phyloP scores from a whole-genome alignment of 2,113 vertebrate genomes.

The Phalacrocorax carbo region DNA sequence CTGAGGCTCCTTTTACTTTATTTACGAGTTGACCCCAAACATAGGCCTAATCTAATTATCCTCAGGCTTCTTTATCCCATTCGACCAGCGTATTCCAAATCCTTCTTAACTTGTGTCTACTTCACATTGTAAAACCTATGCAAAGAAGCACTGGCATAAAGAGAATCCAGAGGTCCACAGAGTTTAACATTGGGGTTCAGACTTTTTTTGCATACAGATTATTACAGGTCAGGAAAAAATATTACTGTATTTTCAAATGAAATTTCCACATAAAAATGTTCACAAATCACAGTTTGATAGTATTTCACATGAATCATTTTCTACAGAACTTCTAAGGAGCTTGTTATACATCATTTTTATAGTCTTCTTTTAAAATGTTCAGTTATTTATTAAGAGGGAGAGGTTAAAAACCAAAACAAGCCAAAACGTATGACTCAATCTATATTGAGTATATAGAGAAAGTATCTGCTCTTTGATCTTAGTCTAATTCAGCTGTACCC shows the following conservation, averaged over 20 bases:
- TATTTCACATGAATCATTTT: neutral
- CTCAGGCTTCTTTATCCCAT: neutral
- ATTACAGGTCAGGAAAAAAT: neutral
- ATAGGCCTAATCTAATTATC: neutral
- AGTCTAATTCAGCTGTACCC: accelerated
- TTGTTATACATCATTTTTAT: neutral
- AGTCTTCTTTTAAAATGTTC: neutral
- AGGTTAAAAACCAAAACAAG: neutral
- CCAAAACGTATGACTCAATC: neutral
- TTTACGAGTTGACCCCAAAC: neutral
- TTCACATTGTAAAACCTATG: neutral
- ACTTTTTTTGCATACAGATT: neutral
- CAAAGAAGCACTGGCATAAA: neutral
- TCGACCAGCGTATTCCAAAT: neutral
- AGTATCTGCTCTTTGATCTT: neutral
- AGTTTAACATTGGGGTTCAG: neutral
- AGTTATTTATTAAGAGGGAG: neutral
- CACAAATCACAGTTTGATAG: neutral
- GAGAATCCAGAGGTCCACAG: neutral
- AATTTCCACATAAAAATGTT: neutral
- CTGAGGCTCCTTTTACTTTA: neutral
- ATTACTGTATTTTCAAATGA: neutral
- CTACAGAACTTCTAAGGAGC: neutral
- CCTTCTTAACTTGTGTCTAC: neutral
- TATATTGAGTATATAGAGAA: neutral